A percentile compares a stretch with the other conserved stretches of the same genome.
phyloP scores from a whole-genome alignment of 2,888 invertebrate species.

The Trichopoda pennipes region DNA sequence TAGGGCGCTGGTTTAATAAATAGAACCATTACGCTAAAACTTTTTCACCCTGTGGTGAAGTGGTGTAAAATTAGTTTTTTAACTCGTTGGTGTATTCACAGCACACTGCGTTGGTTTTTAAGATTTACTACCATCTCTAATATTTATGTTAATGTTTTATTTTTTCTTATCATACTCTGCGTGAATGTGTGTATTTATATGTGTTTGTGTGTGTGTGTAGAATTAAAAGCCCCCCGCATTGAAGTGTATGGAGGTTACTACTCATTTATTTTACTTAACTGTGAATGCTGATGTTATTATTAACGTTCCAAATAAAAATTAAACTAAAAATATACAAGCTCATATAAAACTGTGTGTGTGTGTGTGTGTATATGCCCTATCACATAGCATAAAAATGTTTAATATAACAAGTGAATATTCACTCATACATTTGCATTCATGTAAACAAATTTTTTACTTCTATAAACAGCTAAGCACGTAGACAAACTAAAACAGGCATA shows the following conservation, averaged over 20 bases:
- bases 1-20: too few species aligned
- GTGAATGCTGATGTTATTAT: slow-evolving; percentile 29
- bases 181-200: neutral
- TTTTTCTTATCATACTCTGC: neutral
- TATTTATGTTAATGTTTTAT: neutral
- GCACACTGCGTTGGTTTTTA: too few species aligned
- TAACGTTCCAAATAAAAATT: slow-evolving; percentile 28
- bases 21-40: too few species aligned
- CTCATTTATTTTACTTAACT: slow-evolving; percentile 35
- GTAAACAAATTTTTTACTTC: too few species aligned
- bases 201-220: neutral
- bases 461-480: slow-evolving; percentile 11
- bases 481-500: neutral
- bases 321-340: neutral
- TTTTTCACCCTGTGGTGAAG: too few species aligned
- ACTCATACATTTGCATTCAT: neutral
- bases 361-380: neutral
- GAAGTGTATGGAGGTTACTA: neutral
- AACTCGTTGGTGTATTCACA: too few species aligned
- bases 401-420: neutral
- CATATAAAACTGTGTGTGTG: neutral
- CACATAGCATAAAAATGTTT: neutral
- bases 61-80: too few species aligned
- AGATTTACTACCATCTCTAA: neutral
- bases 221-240: neutral